Conservation (phyloP, 1,140 invertebrate genomes). For the Dendrolimus punctatus region DNA sequence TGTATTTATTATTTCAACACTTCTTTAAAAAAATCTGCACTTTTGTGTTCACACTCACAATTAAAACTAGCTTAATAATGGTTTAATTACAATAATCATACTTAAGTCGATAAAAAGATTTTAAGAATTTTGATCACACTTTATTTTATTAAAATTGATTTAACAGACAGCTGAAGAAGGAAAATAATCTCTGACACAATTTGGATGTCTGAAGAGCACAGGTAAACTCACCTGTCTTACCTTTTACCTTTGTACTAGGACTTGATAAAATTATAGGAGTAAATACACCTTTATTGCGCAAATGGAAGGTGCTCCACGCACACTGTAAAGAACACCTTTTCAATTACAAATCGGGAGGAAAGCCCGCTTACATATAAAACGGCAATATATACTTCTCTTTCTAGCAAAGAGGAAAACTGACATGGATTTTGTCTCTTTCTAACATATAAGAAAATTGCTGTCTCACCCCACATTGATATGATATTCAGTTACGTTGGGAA, state of each 20-base stretch:
- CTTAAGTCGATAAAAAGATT: no score
- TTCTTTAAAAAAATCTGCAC: no score
- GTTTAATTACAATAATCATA: no score
- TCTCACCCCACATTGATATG: no score
- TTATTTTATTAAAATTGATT: slow-evolving; percentile 1
- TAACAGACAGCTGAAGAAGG: neutral
- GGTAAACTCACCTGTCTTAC: slow-evolving; percentile 56
- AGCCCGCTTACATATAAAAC: neutral
- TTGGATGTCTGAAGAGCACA: slow-evolving; percentile 16
- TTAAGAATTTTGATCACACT: neutral
- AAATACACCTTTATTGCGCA: slow-evolving; percentile 26
- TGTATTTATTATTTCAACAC: no score
- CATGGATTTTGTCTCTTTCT: neutral
- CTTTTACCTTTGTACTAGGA: slow-evolving; percentile 53
- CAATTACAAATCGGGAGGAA: no score
- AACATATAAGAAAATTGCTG: no score
- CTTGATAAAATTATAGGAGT: slow-evolving; percentile 28
- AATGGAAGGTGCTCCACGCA: slow-evolving; percentile 21
- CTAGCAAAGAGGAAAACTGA: slow-evolving; percentile 1
- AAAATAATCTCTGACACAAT: no score
- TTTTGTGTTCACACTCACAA: no score
- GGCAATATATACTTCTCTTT: slow-evolving; percentile 5
- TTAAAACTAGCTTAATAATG: no score
- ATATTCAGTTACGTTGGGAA: neutral
- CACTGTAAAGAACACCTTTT: neutral